Evolutionary conservation across 2,888 invertebrate species (phyloP).

Genomic region (Choreutis nemorana): DNA sequence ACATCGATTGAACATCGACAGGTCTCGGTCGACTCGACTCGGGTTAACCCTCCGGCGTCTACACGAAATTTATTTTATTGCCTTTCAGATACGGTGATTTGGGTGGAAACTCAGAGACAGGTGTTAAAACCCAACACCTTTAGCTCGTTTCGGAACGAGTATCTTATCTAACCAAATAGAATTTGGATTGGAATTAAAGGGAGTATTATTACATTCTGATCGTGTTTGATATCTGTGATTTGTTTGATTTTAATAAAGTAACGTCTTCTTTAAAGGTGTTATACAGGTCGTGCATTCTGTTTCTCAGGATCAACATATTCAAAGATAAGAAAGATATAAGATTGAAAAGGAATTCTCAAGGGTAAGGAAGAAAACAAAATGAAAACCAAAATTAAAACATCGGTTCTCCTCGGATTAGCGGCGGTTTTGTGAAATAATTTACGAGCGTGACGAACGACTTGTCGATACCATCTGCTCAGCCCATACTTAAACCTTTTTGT

Average conservation of each 20-base stretch:
- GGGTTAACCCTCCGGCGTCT: conserved; percentile 59
- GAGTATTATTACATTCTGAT: conserved; percentile 47
- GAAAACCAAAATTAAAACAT: conserved; percentile 60
- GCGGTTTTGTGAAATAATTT: conserved; percentile 63
- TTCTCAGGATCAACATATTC: conserved; percentile 33
- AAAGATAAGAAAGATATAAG: conserved; percentile 38
- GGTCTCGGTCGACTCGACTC: conserved; percentile 32
- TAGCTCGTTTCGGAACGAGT: conserved; percentile 42
- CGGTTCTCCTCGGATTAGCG: conserved; percentile 54
- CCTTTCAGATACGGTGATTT: conserved; percentile 61
- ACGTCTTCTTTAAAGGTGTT: conserved; percentile 13
- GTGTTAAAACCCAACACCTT: conserved; percentile 63
- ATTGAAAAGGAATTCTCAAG: conserved; percentile 42
- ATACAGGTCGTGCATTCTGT: conserved; percentile 16
- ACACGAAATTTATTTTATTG: conserved; percentile 65
- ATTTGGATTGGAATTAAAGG: conserved; percentile 37
- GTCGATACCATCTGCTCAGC: conserved; percentile 59
- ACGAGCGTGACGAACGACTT: conserved; percentile 62
- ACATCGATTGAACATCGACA: conserved; percentile 64
- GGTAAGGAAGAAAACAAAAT: conserved; percentile 37
- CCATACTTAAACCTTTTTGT: conserved; percentile 61
- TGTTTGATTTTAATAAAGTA: conserved; percentile 35
- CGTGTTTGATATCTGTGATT: conserved; percentile 31
- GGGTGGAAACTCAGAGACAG: conserved; percentile 61
- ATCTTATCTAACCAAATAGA: conserved; percentile 44